Conservation (phyloP, 1,140 invertebrate genomes). For the Caligus rogercresseyi region DNA sequence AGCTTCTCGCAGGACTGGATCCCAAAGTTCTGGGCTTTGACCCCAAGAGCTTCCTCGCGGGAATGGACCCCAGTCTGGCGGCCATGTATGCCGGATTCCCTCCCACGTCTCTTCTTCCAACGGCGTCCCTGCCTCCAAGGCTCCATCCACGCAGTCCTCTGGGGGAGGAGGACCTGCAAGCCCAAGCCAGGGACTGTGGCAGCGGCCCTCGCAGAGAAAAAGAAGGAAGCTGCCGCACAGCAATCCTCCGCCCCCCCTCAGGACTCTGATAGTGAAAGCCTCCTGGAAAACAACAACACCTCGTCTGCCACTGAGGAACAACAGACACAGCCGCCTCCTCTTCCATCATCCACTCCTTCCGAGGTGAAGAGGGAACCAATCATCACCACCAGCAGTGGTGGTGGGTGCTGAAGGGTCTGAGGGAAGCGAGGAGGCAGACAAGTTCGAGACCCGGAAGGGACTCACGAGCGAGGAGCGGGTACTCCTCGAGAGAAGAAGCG, state of each 20-base stretch:
- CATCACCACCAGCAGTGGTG: not conserved
- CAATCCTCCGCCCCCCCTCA: not conserved
- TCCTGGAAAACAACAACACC: too few relatives aligned
- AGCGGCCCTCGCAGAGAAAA: constrained; percentile 17
- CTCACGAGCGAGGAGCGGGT: constrained; percentile 19
- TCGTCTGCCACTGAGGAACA: too few relatives aligned
- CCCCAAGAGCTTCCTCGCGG: constrained; percentile 20
- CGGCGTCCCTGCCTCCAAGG: not conserved
- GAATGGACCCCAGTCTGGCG: constrained; percentile 21
- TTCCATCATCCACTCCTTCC: too few relatives aligned
- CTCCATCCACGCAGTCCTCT: not conserved
- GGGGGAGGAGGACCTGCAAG: not conserved
- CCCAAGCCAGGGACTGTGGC: constrained; percentile 18
- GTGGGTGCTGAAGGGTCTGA: not conserved
- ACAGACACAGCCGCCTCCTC: too few relatives aligned
- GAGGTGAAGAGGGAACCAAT: not conserved
- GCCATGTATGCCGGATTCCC: constrained; percentile 10
- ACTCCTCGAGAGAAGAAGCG: constrained; percentile 17
- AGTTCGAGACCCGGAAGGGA: constrained; percentile 4
- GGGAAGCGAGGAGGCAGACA: not conserved
- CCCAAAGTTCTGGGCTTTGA: constrained; percentile 22
- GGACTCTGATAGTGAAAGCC: not conserved
- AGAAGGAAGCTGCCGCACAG: not conserved
- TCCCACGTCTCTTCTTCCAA: not conserved
- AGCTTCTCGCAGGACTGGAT: constrained; percentile 20